Base-by-base conservation (phyloP, 2,113 vertebrate genomes). In the Tetraodon nigroviridis region DNA sequence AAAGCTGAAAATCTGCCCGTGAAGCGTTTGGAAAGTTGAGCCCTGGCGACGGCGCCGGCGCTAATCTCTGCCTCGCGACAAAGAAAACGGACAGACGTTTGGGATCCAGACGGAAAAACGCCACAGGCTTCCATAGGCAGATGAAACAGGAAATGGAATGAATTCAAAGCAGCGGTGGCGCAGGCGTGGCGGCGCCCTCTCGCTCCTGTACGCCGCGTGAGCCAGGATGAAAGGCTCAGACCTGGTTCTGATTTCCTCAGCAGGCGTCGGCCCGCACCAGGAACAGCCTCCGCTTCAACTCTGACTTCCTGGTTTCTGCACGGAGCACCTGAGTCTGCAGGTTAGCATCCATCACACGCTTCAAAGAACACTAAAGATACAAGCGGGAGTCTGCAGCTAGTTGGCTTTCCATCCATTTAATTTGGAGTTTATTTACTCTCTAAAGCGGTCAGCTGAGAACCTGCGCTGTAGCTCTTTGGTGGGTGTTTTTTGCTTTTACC, bases 111-210 rank as follows among this genome's bases (percentile, higher is more conserved):
- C 42, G 18, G 67, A 69, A 52, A 64, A 29, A 16, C 3, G 48
- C 67, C 19, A 15, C 51, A 75, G 72, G 70, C 72, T 13, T 70
- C 73, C 76, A 55, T 41, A 69, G 68, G 64, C 48, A 37, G 45
- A 64, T 64, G 61, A 56, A 62, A 74, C 57, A 66, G 32, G 58
- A 63, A 67, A 80, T 71, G 68, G 61, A 61, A 75, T 67, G n/a
- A 54, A 81, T 63, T 81, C 48, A 55, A 73, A 72, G 67, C 55
- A 59, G 52, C 47, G 37, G 52, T 15, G 22, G 60, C 40, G 21
- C 29, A 62, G 42, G 21, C 15, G 6, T 10, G 15, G 18, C 71
- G 67, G 52, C 46, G 52, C 46, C 46, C 40, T 18, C 48, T 51
- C 19, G 20, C 55, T 7, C 22, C 50, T 27, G 50, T 51, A 24